phyloP scores from a whole-genome alignment of 2,797 vertebrate genomes.

The Coregonus ussuriensis region DNA sequence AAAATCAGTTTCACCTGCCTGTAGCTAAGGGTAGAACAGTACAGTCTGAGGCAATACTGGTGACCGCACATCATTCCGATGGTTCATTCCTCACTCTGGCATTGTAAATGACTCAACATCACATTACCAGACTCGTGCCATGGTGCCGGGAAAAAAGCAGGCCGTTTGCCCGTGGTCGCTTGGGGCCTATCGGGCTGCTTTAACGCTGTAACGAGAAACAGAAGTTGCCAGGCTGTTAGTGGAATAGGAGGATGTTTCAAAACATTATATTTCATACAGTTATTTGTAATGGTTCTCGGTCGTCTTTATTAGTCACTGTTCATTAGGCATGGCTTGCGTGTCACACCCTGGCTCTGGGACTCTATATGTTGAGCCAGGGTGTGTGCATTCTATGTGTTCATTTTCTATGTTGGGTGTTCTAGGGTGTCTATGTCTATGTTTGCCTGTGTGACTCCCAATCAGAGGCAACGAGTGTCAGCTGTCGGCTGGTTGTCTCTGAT shows the following conservation, averaged over 20 bases:
- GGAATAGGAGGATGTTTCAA: background rate
- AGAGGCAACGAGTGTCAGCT: no score
- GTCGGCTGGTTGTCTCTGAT: no score
- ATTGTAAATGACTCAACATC: conserved; percentile 29
- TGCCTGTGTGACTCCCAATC: no score
- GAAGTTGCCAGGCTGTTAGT: background rate
- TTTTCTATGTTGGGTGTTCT: no score
- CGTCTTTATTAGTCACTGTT: background rate
- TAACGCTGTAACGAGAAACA: background rate
- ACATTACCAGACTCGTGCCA: conserved; percentile 25
- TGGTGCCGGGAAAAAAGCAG: conserved; percentile 21
- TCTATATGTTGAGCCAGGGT: no score
- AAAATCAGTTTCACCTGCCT: conserved; percentile 32
- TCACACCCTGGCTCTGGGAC: no score
- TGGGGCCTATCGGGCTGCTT: conserved; percentile 2
- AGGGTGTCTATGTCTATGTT: no score
- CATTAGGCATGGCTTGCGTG: background rate
- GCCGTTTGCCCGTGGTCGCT: conserved; percentile 6
- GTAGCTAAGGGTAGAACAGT: conserved; percentile 9
- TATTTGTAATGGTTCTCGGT: background rate
- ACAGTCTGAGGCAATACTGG: conserved; percentile 10
- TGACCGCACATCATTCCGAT: conserved; percentile 25
- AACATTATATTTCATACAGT: background rate
- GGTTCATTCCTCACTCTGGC: conserved; percentile 25
- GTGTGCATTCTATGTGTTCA: no score